A percentile compares a stretch with the other conserved stretches of the same genome.
Conservation (phyloP, 1,140 invertebrate species). For the Micrasema minimum region DNA sequence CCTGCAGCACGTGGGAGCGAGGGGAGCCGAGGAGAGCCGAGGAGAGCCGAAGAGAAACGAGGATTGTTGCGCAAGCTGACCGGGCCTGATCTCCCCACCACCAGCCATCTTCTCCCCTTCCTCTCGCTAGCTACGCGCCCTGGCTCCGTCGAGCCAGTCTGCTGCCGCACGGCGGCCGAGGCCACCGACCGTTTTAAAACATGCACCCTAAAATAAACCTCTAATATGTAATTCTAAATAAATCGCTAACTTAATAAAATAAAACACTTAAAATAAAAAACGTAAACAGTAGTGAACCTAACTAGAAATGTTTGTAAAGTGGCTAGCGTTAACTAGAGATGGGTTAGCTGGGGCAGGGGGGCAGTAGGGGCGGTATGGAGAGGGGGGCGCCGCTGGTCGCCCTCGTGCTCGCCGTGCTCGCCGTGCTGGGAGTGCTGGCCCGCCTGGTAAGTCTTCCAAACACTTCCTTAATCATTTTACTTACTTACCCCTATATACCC, state of each 20-base stretch:
- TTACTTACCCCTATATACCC: too few species aligned
- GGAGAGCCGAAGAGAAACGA: too few species aligned
- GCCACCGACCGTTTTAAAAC: conserved; percentile 54
- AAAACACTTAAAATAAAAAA: conserved; percentile 44
- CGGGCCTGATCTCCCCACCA: conserved; percentile 16
- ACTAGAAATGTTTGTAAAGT: conserved; percentile 50
- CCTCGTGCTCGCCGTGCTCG: conserved; percentile 50
- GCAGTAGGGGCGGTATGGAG: conserved; percentile 52
- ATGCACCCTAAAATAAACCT: conserved; percentile 52
- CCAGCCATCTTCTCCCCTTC: neutral
- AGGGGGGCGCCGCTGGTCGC: conserved; percentile 49
- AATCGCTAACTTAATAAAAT: conserved; percentile 43
- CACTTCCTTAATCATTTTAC: too few species aligned
- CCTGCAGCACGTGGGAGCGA: too few species aligned
- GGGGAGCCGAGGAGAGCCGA: too few species aligned
- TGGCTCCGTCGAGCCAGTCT: conserved; percentile 44
- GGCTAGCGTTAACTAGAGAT: conserved; percentile 49
- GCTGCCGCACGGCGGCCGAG: conserved; percentile 54
- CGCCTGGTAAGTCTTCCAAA: conserved; percentile 43
- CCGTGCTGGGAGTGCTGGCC: conserved; percentile 44
- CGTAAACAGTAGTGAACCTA: conserved; percentile 47
- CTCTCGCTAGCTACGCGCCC: conserved; percentile 7
- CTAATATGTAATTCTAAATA: conserved; percentile 53
- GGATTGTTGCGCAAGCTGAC: neutral
- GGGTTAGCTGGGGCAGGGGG: conserved; percentile 47